Conservation (phyloP, 2,888 invertebrate species). For the Tinea trinotella region DNA sequence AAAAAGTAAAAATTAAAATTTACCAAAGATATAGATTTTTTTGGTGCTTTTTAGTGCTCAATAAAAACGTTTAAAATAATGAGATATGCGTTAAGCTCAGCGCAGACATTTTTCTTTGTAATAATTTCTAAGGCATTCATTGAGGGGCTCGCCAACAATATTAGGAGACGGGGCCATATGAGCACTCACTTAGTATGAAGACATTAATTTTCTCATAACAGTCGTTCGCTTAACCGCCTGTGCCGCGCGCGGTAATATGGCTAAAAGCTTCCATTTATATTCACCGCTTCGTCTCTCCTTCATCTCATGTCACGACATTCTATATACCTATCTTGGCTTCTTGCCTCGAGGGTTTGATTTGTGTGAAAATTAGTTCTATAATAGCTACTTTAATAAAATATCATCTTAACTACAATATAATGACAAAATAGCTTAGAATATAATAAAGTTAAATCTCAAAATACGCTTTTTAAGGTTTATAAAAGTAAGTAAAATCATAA, state of each 20-base stretch:
- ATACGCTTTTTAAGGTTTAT: too few species aligned
- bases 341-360: conserved; percentile 10
- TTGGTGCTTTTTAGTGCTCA: too few species aligned
- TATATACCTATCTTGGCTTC: conserved; percentile 19
- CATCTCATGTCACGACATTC: conserved; percentile 20
- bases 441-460: too few species aligned
- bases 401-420: too few species aligned
- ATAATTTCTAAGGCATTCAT: conserved; percentile 1
- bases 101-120: neutral
- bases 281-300: conserved; percentile 21
- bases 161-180: conserved; percentile 44
- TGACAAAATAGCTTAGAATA: too few species aligned
- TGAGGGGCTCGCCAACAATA: conserved; percentile 23
- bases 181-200: conserved; percentile 43
- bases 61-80: neutral
- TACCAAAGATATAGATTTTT: too few species aligned
- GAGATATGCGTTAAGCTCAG: neutral
- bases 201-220: conserved; percentile 56
- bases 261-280: conserved; percentile 57
- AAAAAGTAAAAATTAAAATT: too few species aligned
- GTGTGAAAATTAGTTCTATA: neutral
- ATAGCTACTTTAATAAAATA: too few species aligned
- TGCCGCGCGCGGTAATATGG: conserved; percentile 43
- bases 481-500: too few species aligned
- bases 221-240: conserved; percentile 43